phyloP scores from a whole-genome alignment of 2,888 invertebrate species.

The Drosophila macrospina region DNA sequence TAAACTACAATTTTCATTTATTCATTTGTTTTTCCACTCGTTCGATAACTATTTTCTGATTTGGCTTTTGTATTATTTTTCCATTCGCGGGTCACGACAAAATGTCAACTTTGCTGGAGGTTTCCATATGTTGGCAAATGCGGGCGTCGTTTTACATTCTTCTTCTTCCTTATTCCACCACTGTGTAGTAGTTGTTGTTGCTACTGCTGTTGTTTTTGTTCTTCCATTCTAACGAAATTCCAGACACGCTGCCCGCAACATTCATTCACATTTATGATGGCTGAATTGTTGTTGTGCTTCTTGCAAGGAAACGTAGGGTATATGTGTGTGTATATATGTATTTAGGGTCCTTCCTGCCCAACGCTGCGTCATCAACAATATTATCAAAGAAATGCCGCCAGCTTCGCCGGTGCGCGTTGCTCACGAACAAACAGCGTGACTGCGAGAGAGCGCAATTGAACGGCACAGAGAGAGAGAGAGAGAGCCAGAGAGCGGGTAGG shows the following conservation, averaged over 20 bases:
- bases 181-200: slow-evolving; percentile 14
- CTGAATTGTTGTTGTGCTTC: slow-evolving; percentile 26
- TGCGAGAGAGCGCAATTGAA: slow-evolving; percentile 12
- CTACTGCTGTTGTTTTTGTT: slow-evolving; percentile 15
- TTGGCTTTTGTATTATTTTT: slow-evolving; percentile 19
- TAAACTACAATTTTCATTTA: slow-evolving; percentile 20
- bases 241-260: slow-evolving; percentile 28
- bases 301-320: not conserved
- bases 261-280: slow-evolving; percentile 52
- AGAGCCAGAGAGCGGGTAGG: not conserved
- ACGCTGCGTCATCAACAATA: slow-evolving; percentile 67
- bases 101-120: slow-evolving; percentile 29
- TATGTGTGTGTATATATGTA: slow-evolving; percentile 2
- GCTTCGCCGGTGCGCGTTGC: slow-evolving; percentile 49
- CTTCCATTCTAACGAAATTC: slow-evolving; percentile 22
- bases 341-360: slow-evolving; percentile 38
- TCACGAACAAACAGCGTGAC: slow-evolving; percentile 10
- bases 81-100: not conserved
- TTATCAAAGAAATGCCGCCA: slow-evolving; percentile 70
- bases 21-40: slow-evolving; percentile 16
- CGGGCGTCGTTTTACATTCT: slow-evolving; percentile 13
- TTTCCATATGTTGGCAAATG: slow-evolving; percentile 46
- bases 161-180: not conserved
- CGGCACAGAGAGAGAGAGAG: slow-evolving; percentile 3
- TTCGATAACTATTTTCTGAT: slow-evolving; percentile 4